phyloP scores from a whole-genome alignment of 2,888 invertebrate species.

The Meta bourneti region DNA sequence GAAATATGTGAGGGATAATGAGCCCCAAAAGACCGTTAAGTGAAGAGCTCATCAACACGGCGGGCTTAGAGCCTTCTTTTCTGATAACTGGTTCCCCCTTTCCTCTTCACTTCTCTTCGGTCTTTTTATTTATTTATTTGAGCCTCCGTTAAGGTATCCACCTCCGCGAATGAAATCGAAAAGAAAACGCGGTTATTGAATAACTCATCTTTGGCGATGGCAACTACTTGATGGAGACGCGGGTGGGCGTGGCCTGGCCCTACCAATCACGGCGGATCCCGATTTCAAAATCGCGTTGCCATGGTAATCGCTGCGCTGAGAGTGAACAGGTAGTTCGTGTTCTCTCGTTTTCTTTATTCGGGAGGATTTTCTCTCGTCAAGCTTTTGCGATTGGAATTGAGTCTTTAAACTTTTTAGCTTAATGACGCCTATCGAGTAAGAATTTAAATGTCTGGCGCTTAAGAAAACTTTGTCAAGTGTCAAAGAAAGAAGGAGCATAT shows the following conservation, averaged over 20 bases:
- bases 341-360: background rate
- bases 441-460: too few relatives aligned
- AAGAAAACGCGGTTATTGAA: constrained; percentile 43
- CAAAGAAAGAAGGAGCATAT: too few relatives aligned
- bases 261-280: background rate
- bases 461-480: too few relatives aligned
- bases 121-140: constrained; percentile 27
- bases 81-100: constrained; percentile 31
- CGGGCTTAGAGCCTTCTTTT: constrained; percentile 19
- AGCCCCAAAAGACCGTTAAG: constrained; percentile 59
- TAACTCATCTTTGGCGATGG: constrained; percentile 37
- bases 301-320: constrained; percentile 37
- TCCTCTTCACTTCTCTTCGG: background rate
- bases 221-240: constrained; percentile 12
- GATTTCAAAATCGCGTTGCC: constrained; percentile 37
- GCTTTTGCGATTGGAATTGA: background rate
- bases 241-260: background rate
- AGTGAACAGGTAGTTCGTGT: constrained; percentile 45
- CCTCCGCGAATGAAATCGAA: constrained; percentile 23
- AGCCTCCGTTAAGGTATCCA: background rate
- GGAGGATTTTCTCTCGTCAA: background rate
- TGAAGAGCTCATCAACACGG: constrained; percentile 44
- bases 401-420: background rate
- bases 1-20: constrained; percentile 56
- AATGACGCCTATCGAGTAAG: too few relatives aligned